phyloP scores from a whole-genome alignment of 2,113 vertebrate genomes.

The Bufo gargarizans region DNA sequence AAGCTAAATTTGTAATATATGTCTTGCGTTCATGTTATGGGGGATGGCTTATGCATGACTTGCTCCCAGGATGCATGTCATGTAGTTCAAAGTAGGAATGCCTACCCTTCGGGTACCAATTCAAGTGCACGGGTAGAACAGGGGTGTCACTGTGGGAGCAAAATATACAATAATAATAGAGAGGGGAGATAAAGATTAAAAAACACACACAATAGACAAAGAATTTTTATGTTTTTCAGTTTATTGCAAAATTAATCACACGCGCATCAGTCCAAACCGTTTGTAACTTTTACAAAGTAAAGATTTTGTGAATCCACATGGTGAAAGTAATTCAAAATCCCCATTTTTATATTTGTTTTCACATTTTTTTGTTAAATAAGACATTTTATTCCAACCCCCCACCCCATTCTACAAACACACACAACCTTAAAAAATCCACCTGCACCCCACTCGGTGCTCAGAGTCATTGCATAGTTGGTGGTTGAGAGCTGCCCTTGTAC shows the following conservation, averaged over 20 bases:
- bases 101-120: too few relatives aligned
- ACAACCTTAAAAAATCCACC: slow-evolving; percentile 13
- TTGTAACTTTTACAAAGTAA: slow-evolving; percentile 60
- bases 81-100: too few relatives aligned
- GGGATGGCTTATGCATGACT: too few relatives aligned
- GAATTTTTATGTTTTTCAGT: slow-evolving; percentile 55
- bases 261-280: slow-evolving; percentile 46
- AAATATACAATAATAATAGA: too few relatives aligned
- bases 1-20: too few relatives aligned
- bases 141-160: too few relatives aligned
- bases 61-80: too few relatives aligned
- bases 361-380: neutral
- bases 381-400: neutral
- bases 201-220: too few relatives aligned
- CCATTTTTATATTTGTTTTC: slow-evolving; percentile 25
- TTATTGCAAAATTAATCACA: slow-evolving; percentile 71
- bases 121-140: too few relatives aligned
- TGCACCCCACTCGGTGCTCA: neutral
- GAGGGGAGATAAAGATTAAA: too few relatives aligned
- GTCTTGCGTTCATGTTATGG: too few relatives aligned
- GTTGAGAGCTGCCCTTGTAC: neutral
- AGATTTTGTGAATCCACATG: slow-evolving; percentile 64
- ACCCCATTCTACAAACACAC: slow-evolving; percentile 28
- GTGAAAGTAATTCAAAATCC: slow-evolving; percentile 61
- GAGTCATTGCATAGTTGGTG: slow-evolving; percentile 19